Conservation (phyloP, 2,797 vertebrate species). For the Acrossocheilus wenchowensis region DNA sequence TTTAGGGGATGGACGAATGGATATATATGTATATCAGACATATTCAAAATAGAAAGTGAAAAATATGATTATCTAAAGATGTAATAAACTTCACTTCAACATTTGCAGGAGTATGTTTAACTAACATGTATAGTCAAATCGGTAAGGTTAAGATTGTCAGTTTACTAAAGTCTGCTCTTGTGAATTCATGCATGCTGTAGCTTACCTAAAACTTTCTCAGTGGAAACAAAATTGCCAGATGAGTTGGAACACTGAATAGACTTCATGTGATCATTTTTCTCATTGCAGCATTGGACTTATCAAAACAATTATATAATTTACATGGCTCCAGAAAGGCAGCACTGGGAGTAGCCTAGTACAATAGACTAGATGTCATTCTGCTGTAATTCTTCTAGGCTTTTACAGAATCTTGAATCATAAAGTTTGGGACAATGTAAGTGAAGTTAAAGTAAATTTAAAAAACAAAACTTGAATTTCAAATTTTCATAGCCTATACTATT, state of each 20-base stretch:
- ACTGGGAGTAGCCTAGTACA: neutral
- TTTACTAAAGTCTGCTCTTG: neutral
- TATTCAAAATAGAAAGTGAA: neutral
- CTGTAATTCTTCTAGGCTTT: neutral
- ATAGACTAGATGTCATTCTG: neutral
- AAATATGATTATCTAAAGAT: neutral
- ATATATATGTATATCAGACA: neutral
- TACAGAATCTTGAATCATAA: neutral
- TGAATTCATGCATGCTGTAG: neutral
- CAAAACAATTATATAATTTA: neutral
- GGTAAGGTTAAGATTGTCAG: neutral
- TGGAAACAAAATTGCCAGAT: neutral
- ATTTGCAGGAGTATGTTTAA: neutral
- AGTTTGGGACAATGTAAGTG: neutral
- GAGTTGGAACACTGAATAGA: neutral
- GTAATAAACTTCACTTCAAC: neutral
- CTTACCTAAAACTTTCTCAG: neutral
- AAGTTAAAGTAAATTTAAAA: neutral
- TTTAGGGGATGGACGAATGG: neutral
- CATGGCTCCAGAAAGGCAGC: neutral
- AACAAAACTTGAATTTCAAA: neutral
- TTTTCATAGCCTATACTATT: neutral
- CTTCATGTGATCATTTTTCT: conserved; percentile 6
- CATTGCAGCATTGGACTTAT: neutral
- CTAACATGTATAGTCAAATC: neutral